These are phyloP conservation scores for Troides aeacus DNA, from an alignment of 2,888 invertebrate genomes.

Conservation along the genomic window DNA sequence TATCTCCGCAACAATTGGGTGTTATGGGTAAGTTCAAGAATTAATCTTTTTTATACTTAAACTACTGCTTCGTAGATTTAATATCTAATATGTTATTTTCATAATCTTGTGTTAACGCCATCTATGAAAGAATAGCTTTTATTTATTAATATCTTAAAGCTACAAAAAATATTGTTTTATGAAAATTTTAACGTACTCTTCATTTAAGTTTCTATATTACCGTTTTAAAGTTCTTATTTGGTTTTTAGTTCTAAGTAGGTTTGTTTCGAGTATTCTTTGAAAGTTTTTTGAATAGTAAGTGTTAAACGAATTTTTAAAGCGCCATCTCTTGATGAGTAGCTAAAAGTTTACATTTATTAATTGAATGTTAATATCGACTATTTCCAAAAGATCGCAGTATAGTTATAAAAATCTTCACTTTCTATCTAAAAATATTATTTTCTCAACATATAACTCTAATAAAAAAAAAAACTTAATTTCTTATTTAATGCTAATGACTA, in stretches of 20 bases:
- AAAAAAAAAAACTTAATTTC: no score
- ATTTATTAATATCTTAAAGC: not conserved
- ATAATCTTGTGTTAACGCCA: constrained; percentile 34
- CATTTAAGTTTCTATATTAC: no score
- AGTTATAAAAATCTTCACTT: not conserved
- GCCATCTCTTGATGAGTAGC: constrained; percentile 60
- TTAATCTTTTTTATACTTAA: not conserved
- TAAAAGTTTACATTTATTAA: constrained; percentile 25
- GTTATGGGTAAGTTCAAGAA: constrained; percentile 88
- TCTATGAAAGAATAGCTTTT: constrained; percentile 39
- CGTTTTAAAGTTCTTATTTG: no score
- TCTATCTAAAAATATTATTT: no score
- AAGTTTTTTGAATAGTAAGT: not conserved
- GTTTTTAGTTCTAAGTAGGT: not conserved
- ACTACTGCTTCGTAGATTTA: not conserved
- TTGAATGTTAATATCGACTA: constrained; percentile 8
- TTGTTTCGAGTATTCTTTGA: not conserved
- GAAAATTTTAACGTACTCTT: no score
- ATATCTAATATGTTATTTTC: not conserved
- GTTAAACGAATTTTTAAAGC: constrained; percentile 41
- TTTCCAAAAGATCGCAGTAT: constrained; percentile 34
- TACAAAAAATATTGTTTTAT: not conserved
- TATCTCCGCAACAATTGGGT: constrained; percentile 93
- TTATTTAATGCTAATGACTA: no score
- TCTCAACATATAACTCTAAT: no score